Conservation (phyloP, 2,888 invertebrate species). For the Catocala fraxini region DNA sequence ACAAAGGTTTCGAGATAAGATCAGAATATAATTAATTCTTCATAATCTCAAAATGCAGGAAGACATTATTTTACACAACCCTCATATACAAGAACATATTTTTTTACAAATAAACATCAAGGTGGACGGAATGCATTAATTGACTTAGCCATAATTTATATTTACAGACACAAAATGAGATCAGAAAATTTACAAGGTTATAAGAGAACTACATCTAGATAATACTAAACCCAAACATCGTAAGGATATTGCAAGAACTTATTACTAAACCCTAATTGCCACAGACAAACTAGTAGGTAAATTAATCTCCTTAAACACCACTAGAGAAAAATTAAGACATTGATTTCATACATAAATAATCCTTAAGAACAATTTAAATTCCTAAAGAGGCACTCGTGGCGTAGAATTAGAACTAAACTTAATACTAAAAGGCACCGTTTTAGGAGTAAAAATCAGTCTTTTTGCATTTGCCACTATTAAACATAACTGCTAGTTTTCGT, state of each 20-base stretch:
- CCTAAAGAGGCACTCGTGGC: conserved; percentile 14
- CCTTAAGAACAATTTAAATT: conserved; percentile 17
- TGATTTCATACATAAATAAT: conserved; percentile 38
- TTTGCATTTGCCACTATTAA: conserved; percentile 56
- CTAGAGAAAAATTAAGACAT: conserved; percentile 18
- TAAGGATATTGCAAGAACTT: conserved; percentile 48
- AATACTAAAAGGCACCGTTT: conserved; percentile 67
- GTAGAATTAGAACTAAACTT: conserved; percentile 29
- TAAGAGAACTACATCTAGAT: conserved; percentile 57
- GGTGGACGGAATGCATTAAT: conserved; percentile 63
- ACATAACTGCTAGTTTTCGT: conserved; percentile 69
- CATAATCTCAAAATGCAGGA: conserved; percentile 39
- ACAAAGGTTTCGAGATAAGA: conserved; percentile 37
- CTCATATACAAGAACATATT: conserved; percentile 39
- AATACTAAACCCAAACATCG: conserved; percentile 61
- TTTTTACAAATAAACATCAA: conserved; percentile 39
- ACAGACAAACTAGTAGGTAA: conserved; percentile 23
- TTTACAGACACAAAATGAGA: conserved; percentile 80
- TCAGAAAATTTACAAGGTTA: conserved; percentile 81
- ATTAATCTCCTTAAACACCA: conserved; percentile 21
- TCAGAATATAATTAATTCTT: conserved; percentile 32
- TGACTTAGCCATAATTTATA: conserved; percentile 64
- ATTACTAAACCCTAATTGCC: conserved; percentile 45
- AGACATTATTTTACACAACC: conserved; percentile 53
- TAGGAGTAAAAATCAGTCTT: conserved; percentile 78